These are phyloP conservation scores for Lepus townsendii DNA, from an alignment of 2,797 vertebrate genomes.

Conservation along the genomic window DNA sequence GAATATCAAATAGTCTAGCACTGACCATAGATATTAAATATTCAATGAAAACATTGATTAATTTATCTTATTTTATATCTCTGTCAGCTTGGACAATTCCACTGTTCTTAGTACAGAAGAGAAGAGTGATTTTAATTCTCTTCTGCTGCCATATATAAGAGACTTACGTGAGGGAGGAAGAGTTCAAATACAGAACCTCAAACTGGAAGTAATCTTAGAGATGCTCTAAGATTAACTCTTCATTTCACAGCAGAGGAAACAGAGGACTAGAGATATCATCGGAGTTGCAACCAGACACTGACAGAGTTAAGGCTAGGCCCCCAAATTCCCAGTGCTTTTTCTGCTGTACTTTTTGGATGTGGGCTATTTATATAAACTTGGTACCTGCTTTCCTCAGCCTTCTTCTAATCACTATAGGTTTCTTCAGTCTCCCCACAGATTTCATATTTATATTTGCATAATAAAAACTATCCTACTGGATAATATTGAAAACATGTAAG, in stretches of 20 bases:
- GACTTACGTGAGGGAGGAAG: background rate
- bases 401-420: background rate
- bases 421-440: background rate
- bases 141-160: background rate
- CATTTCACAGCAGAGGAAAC: background rate
- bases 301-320: background rate
- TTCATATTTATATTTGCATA: background rate
- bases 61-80: background rate
- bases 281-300: background rate
- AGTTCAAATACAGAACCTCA: background rate
- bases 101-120: background rate
- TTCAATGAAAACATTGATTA: background rate
- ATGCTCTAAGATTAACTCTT: background rate
- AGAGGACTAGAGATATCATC: background rate
- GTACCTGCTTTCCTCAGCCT: background rate
- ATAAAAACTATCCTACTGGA: background rate
- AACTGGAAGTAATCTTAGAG: background rate
- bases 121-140: background rate
- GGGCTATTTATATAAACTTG: background rate
- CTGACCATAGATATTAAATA: background rate
- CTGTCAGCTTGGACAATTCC: background rate
- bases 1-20: background rate
- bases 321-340: background rate
- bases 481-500: background rate
- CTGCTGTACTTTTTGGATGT: background rate